These are phyloP conservation scores for Apteryx owenii DNA, from an alignment of 2,113 vertebrate species.

Conservation along the genomic window DNA sequence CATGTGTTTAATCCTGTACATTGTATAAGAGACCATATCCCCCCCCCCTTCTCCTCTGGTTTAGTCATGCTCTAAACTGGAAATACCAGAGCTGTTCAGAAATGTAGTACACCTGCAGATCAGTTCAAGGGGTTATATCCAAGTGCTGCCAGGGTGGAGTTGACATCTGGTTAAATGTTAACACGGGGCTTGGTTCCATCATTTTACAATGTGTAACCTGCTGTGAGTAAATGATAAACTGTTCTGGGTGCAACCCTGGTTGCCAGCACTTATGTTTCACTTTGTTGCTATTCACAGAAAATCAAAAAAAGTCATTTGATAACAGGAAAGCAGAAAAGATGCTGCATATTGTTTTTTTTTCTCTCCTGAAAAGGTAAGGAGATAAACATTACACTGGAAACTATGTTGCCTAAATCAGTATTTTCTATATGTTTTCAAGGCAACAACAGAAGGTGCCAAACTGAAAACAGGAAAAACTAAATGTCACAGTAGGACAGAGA, in stretches of 20 bases:
- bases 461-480: not conserved
- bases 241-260: not conserved
- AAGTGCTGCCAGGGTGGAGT: constrained; percentile 6
- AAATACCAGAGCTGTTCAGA: not conserved
- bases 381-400: not conserved
- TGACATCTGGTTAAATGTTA: not conserved
- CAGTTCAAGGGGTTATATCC: not conserved
- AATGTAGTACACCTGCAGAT: not conserved
- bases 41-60: not conserved
- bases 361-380: not conserved
- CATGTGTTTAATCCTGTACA: not conserved
- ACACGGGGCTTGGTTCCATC: not conserved
- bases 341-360: not conserved
- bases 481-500: not conserved
- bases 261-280: not conserved
- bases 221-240: constrained; percentile 37
- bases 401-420: not conserved
- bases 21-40: not conserved
- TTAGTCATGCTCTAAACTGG: accelerated
- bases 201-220: constrained; percentile 41
- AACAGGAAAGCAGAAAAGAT: not conserved
- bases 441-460: not conserved
- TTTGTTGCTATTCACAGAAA: not conserved
- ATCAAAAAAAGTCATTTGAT: not conserved
- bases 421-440: not conserved